Base-by-base conservation (phyloP, 2,888 invertebrate genomes). In the Chironomus tentans region DNA sequence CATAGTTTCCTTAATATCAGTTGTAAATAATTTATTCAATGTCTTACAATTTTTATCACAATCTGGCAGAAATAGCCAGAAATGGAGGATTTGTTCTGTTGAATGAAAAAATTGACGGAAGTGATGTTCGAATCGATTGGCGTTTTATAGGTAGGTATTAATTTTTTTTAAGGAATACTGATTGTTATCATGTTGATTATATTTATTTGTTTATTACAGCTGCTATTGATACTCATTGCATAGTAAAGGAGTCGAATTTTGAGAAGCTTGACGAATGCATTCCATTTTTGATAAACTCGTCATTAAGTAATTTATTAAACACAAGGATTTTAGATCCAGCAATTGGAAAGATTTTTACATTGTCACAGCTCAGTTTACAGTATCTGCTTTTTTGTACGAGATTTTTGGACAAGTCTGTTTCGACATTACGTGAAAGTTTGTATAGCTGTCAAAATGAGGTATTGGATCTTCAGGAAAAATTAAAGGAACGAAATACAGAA, bases 351-450 rank as follows among this genome's bases (percentile, higher is more conserved):
- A 83, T 83, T 78, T 84, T 84, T 77, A 78, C 80, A 5, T 79
- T 84, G 77, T 81, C 83, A 0, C 84, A 84, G 72, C 80, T 82
- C 47, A 80, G 82, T 15, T 79, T 84, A 48, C 84, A 84, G 76
- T 84, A 83, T 77, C 76, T 84, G 48, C 73, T 82, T 13, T 84
- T 81, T 77, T 84, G 84, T 77, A 82, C 82, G 24, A 81, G 82
- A 5, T 83, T 82, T 78, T 78, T 84, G 12, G 84, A 83, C 73
- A 82, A 84, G 77, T 81, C 80, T 4, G 80, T 83, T 2, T 77
- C 77, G 0, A 81, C 81, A 3, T 77, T 84, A 22, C 79, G 81
- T 0, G 81, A 81, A 12, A 79, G 80, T 0, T 79, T 82, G 24
- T 78, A 78, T 1, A 77, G 78, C 0, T 77, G 81, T 0, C 82